Evolutionary conservation across 2,888 invertebrate species (phyloP), one percentile per base, ranked within the genome.

Genomic region (Leptinotarsa haldemani): DNA sequence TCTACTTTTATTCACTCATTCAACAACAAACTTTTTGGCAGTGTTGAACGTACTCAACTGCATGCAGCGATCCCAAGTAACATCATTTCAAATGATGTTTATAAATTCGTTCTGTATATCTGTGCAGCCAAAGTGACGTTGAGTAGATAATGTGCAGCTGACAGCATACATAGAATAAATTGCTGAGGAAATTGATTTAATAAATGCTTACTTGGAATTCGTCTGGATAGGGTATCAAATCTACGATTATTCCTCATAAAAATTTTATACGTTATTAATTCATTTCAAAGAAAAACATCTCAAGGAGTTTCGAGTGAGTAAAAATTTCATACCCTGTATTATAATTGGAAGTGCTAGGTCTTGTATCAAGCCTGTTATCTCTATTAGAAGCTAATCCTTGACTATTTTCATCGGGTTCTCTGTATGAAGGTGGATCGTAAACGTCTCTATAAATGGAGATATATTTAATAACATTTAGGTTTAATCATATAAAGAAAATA

Each of bases 391-490:
- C 15, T 30, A 40, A 5, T 15, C 30, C 40, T 18, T 53, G n/a
- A 25, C 15, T 52, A 25, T 30, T 53, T 40, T 18, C 20, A 20
- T 56, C 50, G 13, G 53, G 50, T 22, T 48, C 25, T 52, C n/a
- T 53, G 7, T 53, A 52, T 25, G 48, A 47, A 15, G 67, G 67
- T 16, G 30, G 67, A 53, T 56, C 30, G 40, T 53, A 4, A 30
- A 53, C 40, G n/a, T 67, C 52, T 53, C 67, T 67, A 18, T 53
- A 67, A 67, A 50, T 20, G 22, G 52, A 52, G 47, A 48, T 50
- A 46, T 47, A 65, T 40, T 40, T 40, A 40, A 40, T 40, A 12
- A 40, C 40, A 40, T 40, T 40, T 40, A 40, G 40, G 9, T 40
- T 40, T 7, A 40, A 40, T 12, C 40, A 40, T 40, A 52, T 18